Percentiles rank a stretch among this genome's conserved stretches.
phyloP scores from a whole-genome alignment of 1,140 invertebrate genomes.

The Ceratosolen fusciceps region DNA sequence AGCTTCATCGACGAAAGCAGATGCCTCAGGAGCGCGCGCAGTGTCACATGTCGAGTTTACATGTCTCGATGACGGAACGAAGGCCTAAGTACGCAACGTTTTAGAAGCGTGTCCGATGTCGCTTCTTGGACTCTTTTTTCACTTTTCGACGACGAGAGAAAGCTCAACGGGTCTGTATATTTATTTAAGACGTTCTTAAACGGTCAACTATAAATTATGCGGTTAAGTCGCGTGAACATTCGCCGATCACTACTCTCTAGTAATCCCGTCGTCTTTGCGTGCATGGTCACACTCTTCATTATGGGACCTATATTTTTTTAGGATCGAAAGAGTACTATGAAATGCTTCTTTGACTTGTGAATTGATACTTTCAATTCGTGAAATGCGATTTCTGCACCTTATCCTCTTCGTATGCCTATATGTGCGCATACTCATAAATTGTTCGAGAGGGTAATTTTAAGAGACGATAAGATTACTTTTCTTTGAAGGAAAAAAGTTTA shows the following conservation, averaged over 20 bases:
- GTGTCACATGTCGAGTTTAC: not conserved
- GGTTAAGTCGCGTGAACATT: not conserved
- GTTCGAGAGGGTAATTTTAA: not conserved
- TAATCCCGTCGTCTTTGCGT: not conserved
- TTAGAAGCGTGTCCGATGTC: constrained; percentile 52
- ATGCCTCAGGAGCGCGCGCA: constrained; percentile 50
- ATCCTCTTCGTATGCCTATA: not conserved
- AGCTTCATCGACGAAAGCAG: constrained; percentile 58
- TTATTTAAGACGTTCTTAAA: constrained; percentile 13
- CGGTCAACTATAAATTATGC: constrained; percentile 28
- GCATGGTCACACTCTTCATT: not conserved
- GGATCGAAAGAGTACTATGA: not conserved
- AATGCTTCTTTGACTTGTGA: not conserved
- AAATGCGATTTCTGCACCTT: constrained; percentile 4
- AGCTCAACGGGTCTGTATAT: not conserved
- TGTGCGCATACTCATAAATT: not conserved
- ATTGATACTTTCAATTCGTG: not conserved
- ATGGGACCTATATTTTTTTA: not conserved
- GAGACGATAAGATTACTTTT: not conserved
- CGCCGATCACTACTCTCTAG: not conserved
- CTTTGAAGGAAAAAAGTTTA: not conserved
- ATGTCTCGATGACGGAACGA: no score
- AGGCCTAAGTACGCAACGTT: not conserved
- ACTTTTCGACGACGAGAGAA: not conserved
- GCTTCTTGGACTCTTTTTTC: constrained; percentile 10